Conservation (phyloP, 2,113 vertebrate genomes). For the Zonotrichia leucophrys region DNA sequence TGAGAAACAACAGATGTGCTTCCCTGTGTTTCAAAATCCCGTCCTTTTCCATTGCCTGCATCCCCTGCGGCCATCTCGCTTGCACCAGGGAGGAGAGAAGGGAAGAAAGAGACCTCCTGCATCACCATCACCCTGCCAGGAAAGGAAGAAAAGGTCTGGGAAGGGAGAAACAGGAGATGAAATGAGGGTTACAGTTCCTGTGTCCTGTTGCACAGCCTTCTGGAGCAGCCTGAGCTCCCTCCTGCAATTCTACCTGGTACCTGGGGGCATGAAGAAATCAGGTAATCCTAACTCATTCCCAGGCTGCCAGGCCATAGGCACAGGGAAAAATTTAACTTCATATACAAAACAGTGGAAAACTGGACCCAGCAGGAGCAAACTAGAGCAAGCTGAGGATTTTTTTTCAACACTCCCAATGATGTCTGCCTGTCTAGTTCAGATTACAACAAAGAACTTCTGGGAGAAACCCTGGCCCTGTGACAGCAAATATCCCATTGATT, state of each 20-base stretch:
- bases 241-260: not conserved
- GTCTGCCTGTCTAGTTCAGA: not conserved
- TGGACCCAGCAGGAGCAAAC: not conserved
- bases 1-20: constrained; percentile 58
- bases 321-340: not conserved
- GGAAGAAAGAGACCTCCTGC: not conserved
- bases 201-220: not conserved
- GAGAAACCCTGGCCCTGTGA: not conserved
- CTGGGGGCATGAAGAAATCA: not conserved
- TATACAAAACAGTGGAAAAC: not conserved
- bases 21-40: not conserved
- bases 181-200: not conserved
- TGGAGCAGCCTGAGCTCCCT: not conserved
- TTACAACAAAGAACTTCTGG: not conserved
- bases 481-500: constrained; percentile 2
- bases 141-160: not conserved
- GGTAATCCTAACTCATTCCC: not conserved
- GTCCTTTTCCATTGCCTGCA: not conserved
- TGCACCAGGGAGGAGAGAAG: not conserved
- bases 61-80: not conserved
- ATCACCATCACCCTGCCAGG: not conserved
- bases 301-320: not conserved
- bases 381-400: not conserved
- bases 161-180: not conserved
- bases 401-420: not conserved